Base-by-base conservation (phyloP, 1,140 invertebrate species). In the Hydropsyche tenuis region DNA sequence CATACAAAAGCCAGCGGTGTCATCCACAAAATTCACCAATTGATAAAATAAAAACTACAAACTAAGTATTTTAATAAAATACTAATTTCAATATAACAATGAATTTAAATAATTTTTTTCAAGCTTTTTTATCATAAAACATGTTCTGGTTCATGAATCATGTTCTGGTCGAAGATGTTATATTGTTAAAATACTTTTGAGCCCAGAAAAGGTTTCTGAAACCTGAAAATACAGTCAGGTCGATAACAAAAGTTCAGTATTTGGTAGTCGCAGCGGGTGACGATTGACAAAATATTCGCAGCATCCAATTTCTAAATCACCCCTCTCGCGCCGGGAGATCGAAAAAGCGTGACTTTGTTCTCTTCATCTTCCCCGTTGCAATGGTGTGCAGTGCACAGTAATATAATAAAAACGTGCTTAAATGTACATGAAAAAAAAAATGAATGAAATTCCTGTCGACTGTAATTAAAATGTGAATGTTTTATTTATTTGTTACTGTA, bases 221-320 rank as follows among this genome's bases (percentile, higher is more conserved):
- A 14, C n/a, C 63, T 65, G 30, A 11, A 22, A 60, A 60, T 16
- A 23, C 30, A 65, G 63, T 65, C 72, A 60, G 56, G 23, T 60
- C 56, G 56, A 48, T 68, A 46, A 76, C 72, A 76, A 76, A 76
- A 72, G 64, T 30, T 30, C 71, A 43, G 25, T 68, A 14, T 37
- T 42, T 22, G 23, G 53, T 22, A 51, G 64, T 73, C 75, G 23
- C 75, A 76, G 75, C 75, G 75, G 75, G 75, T 72, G 69, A 73
- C 72, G 69, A 73, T 73, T 72, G 75, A 73, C 69, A 68, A 74
- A 37, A 73, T 66, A 69, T 65, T 69, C 69, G 75, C 75, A 76
- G 75, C 75, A 73, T 76, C 75, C 72, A 74, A 73, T 74, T 76
- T 76, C 66, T 45, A 45, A 65, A 69, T 51, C 65, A 51, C 22